These are phyloP conservation scores for Cynodonichthys magdalenae DNA, from an alignment of 2,797 vertebrate genomes.

Conservation along the genomic window DNA sequence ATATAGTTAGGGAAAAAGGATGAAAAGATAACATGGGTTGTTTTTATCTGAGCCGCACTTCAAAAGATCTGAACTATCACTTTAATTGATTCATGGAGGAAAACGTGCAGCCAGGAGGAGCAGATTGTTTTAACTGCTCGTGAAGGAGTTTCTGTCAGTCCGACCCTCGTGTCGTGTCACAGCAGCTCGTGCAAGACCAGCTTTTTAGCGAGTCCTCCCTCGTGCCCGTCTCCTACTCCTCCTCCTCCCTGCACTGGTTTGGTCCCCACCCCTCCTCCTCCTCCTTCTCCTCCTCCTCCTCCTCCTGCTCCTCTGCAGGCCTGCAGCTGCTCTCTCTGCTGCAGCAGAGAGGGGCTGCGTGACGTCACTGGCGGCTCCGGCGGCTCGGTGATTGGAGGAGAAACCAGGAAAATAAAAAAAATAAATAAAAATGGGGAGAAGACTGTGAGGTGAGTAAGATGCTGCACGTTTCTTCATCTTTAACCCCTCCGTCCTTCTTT, in stretches of 20 bases:
- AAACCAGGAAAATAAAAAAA: conserved; percentile 38
- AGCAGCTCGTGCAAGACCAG: too few relatives aligned
- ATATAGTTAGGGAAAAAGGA: too few relatives aligned
- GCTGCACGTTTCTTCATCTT: conserved; percentile 41
- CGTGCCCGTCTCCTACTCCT: not conserved
- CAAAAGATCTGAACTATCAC: too few relatives aligned
- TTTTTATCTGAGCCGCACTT: too few relatives aligned
- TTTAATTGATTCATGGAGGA: not conserved
- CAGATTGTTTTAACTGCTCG: conserved; percentile 12
- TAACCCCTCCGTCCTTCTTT: conserved; percentile 8
- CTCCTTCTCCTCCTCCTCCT: conserved; percentile 12
- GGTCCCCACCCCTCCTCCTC: not conserved
- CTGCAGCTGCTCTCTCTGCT: conserved; percentile 62
- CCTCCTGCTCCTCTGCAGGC: conserved; percentile 73
- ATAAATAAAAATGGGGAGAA: conserved; percentile 77
- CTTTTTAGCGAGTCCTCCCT: not conserved
- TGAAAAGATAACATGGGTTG: too few relatives aligned
- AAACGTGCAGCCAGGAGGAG: conserved; percentile 1
- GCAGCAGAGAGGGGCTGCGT: conserved; percentile 83
- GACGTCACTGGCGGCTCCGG: conserved; percentile 83
- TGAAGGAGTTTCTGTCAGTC: not conserved
- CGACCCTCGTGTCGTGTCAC: not conserved
- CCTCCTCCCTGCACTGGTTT: not conserved
- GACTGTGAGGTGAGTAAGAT: conserved; percentile 79
- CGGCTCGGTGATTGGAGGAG: conserved; percentile 76